Base-by-base conservation (phyloP, 37 sponge, comb jelly and placozoan genomes). In the Cliona cf. orientalis region DNA sequence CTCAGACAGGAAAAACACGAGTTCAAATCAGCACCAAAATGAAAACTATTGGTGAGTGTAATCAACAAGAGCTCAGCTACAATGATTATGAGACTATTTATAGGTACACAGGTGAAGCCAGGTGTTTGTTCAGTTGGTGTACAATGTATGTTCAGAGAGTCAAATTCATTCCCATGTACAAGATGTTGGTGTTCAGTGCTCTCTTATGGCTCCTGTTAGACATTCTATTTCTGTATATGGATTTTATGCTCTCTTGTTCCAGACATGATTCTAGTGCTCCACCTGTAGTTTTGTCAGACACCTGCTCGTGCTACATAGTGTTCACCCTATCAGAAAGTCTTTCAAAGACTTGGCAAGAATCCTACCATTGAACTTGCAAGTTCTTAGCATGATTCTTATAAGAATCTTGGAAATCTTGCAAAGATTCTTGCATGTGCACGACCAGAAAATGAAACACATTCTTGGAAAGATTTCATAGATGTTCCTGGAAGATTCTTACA, bases 11-110 rank as follows among this genome's bases (percentile, higher is more conserved):
- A 4, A 14, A 66, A 66, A 33, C 36, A 5, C 36, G 35, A 21
- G 67, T 66, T 66, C 67, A 66, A 63, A 66, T 35, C 26, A 35
- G 67, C 5, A 66, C 67, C 26, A 66, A 14, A 49, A 49, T 49
- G 53, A 49, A 49, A 14, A 49, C 53, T 49, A 19, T 49, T 19
- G 53, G 53, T 49, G 14, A 19, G 53, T 49, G 14, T 14, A 9
- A 19, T 19, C 14, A 49, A 19, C 9, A 19, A 49, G 14, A 19
- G 9, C 14, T 49, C 53, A 49, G 14, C 9, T 49, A 19, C 14
- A 49, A 49, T 49, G 53, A 49, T 49, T 14, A 14, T 19, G 9
- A 49, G 9, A 49, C 9, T 49, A 19, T 19, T 49, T 19, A 22
- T 66, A 66, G 35, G 36, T 33, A 22, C 21, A 25, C 32, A 66